A percentile compares a stretch with the other conserved stretches of the same genome.
phyloP scores from a whole-genome alignment of 2,113 vertebrate species.

The Tamias sibiricus region DNA sequence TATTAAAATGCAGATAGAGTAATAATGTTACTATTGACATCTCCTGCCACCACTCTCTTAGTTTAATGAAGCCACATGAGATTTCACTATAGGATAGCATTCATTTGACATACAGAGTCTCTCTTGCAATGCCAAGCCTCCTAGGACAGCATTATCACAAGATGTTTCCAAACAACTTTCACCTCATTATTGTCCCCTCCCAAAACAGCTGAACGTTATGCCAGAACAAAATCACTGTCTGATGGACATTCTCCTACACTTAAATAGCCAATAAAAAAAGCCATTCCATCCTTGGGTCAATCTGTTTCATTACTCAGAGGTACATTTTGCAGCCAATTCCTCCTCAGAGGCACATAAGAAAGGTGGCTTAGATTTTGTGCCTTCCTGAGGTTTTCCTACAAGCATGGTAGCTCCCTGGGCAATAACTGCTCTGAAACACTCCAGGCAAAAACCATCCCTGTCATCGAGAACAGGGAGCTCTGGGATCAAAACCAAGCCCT shows the following conservation, averaged over 20 bases:
- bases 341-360: not conserved
- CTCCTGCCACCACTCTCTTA: not conserved
- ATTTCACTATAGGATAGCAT: too few relatives aligned
- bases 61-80: not conserved
- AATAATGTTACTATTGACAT: not conserved
- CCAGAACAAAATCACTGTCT: not conserved
- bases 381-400: not conserved
- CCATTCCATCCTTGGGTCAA: not conserved
- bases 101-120: fast-evolving
- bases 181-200: not conserved
- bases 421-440: not conserved
- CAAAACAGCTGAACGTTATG: not conserved
- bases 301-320: not conserved
- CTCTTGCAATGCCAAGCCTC: not conserved
- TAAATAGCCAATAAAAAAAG: not conserved
- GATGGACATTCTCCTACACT: not conserved
- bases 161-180: not conserved
- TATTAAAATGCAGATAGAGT: too few relatives aligned
- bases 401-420: not conserved
- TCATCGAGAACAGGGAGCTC: not conserved
- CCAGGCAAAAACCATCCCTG: not conserved
- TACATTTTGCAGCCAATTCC: not conserved
- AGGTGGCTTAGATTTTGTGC: not conserved
- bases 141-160: not conserved
- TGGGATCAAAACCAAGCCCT: not conserved